Evolutionary conservation across 1,140 invertebrate genomes (phyloP).

Genomic region (Heliothis subflexa): DNA sequence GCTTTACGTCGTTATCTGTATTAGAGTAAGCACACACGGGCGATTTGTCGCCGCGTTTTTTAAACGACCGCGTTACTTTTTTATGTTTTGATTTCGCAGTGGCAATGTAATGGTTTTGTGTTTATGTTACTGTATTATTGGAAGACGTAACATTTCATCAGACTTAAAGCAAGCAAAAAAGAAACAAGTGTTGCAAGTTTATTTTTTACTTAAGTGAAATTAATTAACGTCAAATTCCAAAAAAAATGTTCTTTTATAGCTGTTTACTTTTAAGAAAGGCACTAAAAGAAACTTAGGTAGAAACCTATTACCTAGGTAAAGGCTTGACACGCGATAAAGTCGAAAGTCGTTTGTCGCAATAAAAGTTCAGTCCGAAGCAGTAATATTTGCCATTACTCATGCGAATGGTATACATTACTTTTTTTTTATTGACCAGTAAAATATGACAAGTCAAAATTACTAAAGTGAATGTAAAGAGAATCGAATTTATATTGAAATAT

Average conservation of each 20-base stretch:
- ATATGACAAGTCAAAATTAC: not conserved
- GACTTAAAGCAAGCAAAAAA: not conserved
- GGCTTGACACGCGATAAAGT: slow-evolving; percentile 3
- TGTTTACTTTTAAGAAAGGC: not conserved
- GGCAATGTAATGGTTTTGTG: not conserved
- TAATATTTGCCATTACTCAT: not conserved
- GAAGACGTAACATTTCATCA: not conserved
- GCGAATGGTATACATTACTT: not conserved
- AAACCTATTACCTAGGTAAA: not conserved
- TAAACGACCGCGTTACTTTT: slow-evolving; percentile 2
- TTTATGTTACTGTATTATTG: not conserved
- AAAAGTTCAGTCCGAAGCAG: not conserved
- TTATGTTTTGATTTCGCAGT: slow-evolving; percentile 3
- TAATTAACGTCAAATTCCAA: not conserved
- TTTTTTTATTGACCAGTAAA: not conserved
- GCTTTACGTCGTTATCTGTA: slow-evolving; percentile 13
- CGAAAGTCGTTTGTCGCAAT: not conserved
- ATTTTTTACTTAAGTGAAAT: no score
- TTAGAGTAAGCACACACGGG: not conserved
- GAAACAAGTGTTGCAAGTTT: no score
- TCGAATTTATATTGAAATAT: not conserved
- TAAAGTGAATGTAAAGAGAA: not conserved
- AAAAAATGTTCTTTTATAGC: not conserved
- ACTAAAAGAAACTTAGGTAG: not conserved
- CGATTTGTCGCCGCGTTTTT: slow-evolving; percentile 16